These are phyloP conservation scores for Trissolcus japonicus DNA, from an alignment of 2,888 invertebrate genomes.

Conservation along the genomic window DNA sequence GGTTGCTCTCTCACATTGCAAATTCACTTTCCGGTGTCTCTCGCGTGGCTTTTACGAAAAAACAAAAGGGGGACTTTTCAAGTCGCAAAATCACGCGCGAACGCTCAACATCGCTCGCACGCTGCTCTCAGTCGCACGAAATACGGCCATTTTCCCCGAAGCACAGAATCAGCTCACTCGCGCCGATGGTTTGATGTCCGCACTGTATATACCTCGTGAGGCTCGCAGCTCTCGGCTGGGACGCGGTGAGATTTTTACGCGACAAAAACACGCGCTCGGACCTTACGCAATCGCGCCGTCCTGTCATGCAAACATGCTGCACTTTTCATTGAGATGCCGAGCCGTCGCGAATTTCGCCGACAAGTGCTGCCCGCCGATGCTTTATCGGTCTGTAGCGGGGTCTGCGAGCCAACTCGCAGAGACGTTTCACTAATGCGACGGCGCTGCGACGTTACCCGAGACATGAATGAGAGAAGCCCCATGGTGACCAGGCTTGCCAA, in stretches of 20 bases:
- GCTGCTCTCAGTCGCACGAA: conserved; percentile 15
- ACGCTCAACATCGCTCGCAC: conserved; percentile 19
- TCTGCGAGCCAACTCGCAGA: not conserved
- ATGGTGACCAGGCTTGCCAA: conserved; percentile 12
- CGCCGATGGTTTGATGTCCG: not conserved
- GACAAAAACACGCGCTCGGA: conserved; percentile 16
- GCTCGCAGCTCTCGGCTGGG: not conserved
- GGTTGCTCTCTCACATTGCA: not conserved
- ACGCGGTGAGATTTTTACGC: conserved; percentile 1
- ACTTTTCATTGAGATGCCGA: conserved; percentile 43
- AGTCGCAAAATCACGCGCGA: conserved; percentile 17
- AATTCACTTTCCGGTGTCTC: not conserved
- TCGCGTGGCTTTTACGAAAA: not conserved
- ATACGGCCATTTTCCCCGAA: conserved; percentile 40
- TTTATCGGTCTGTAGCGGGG: conserved; percentile 13
- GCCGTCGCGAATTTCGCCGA: conserved; percentile 40
- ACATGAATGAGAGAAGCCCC: conserved; percentile 4
- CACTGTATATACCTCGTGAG: not conserved
- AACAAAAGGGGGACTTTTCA: not conserved
- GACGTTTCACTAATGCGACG: conserved; percentile 21
- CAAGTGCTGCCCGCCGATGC: conserved; percentile 27
- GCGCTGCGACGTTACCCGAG: conserved; percentile 23
- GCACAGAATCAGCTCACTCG: not conserved
- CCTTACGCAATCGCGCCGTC: conserved; percentile 21
- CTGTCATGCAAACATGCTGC: conserved; percentile 43